Conservation (phyloP, 2,113 vertebrate species). For the Passer domesticus region DNA sequence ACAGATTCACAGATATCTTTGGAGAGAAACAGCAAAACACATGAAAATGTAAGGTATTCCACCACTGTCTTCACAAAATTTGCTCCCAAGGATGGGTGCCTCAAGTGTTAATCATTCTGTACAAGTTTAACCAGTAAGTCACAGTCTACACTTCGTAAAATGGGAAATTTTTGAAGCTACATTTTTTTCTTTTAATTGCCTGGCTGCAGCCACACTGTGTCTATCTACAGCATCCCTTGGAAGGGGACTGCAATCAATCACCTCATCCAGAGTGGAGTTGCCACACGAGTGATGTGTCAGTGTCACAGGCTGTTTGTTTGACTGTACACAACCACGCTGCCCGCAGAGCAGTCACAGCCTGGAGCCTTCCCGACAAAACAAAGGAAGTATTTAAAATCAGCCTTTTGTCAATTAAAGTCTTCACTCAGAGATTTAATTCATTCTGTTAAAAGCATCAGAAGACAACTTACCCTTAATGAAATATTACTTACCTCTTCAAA, state of each 20-base stretch:
- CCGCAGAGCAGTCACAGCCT: background rate
- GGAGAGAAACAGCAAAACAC: background rate
- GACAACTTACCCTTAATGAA: background rate
- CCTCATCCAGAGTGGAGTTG: background rate
- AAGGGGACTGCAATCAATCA: background rate
- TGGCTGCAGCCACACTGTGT: background rate
- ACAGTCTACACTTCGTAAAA: background rate
- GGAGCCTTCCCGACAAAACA: background rate
- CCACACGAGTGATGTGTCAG: background rate
- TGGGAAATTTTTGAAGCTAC: background rate
- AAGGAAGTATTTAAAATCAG: background rate
- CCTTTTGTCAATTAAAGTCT: background rate
- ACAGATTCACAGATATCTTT: background rate
- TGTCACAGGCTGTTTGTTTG: background rate
- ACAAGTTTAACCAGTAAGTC: background rate
- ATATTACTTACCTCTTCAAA: background rate
- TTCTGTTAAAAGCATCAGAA: background rate
- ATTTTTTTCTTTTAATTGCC: background rate
- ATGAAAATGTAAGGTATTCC: background rate
- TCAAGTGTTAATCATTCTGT: background rate
- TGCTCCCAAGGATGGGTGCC: background rate
- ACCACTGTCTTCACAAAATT: background rate
- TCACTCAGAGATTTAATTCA: background rate
- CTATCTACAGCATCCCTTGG: background rate
- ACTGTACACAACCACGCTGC: background rate